Conservation (phyloP, 2,113 vertebrate species). For the Camarhynchus parvulus region DNA sequence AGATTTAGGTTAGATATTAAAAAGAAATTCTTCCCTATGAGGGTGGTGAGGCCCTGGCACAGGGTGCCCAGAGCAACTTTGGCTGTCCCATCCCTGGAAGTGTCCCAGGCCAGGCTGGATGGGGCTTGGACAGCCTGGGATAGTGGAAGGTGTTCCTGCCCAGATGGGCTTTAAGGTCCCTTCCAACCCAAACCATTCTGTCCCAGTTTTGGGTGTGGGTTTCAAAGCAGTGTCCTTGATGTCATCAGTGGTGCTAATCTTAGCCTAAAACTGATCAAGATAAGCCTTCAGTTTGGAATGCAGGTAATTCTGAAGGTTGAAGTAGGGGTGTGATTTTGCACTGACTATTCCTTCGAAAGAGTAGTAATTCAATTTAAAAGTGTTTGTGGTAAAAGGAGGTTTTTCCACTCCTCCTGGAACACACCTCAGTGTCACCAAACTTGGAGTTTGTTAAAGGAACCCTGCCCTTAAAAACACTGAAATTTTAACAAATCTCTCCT, state of each 20-base stretch:
- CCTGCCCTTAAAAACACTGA: neutral
- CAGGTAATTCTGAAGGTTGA: neutral
- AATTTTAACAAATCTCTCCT: neutral
- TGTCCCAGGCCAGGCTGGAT: neutral
- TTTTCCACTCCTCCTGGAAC: neutral
- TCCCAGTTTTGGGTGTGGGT: neutral
- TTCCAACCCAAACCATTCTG: neutral
- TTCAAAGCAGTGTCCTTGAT: neutral
- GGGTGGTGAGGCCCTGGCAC: fast-evolving
- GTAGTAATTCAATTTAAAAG: neutral
- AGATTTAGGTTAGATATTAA: neutral
- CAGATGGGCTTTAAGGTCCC: neutral
- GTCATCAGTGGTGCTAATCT: neutral
- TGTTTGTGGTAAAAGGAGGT: neutral
- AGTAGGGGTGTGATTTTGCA: neutral
- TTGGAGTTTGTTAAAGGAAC: neutral
- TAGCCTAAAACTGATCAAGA: neutral
- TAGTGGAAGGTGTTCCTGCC: neutral
- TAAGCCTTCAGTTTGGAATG: neutral
- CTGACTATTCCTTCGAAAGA: neutral
- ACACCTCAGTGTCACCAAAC: neutral
- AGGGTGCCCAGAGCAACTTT: neutral
- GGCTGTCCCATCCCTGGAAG: neutral
- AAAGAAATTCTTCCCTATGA: neutral
- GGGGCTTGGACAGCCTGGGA: neutral